Evolutionary conservation across 1,140 invertebrate species (phyloP), one percentile per base, ranked within the genome.

Genomic region (Drosophila quadrilineata): DNA sequence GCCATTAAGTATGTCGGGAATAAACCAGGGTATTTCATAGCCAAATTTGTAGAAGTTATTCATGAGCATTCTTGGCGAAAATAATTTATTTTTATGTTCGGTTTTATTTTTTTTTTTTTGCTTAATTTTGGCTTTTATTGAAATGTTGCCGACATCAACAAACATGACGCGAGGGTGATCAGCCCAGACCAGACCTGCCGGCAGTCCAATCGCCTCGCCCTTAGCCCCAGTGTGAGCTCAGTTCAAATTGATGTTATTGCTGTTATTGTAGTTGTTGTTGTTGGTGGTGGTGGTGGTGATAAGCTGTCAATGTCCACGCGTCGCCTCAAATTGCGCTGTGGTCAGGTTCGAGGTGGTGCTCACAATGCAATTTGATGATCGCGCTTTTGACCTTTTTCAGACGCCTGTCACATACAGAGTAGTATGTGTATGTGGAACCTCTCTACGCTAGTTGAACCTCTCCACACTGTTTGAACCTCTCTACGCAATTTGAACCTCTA

Each of bases 271-370:
- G 12, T 46, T 35, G 12, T 49, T 50, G 33, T 22, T 38, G n/a
- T 45, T 19, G 24, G n/a, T 19, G 21, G 21, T 46, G 22, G 17
- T 38, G 36, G 4, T 26, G 56, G 46, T 80, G 67, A 80, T 80
- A 79, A 79, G 66, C 46, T 49, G 54, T 41, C 60, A 58, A 58
- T 80, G 46, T 46, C 56, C 56, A 60, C 58, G 43, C 38, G 43
- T 41, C 53, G 60, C 19, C 46, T 75, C 66, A 33, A 57, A 82
- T 82, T 75, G 75, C 75, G 65, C 70, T 74, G 53, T 33, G 33
- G 24, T 43, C 46, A 60, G 38, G 26, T 60, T 29, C 19, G 38
- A 48, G 41, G 40, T 16, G 9, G 3, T 21, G 26, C 24, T 21
- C 8, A 63, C 48, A 38, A 33, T 65, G 62, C 36, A 65, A 65